Evolutionary conservation across 2,113 vertebrate species (phyloP).

Genomic region (Chitala chitala): DNA sequence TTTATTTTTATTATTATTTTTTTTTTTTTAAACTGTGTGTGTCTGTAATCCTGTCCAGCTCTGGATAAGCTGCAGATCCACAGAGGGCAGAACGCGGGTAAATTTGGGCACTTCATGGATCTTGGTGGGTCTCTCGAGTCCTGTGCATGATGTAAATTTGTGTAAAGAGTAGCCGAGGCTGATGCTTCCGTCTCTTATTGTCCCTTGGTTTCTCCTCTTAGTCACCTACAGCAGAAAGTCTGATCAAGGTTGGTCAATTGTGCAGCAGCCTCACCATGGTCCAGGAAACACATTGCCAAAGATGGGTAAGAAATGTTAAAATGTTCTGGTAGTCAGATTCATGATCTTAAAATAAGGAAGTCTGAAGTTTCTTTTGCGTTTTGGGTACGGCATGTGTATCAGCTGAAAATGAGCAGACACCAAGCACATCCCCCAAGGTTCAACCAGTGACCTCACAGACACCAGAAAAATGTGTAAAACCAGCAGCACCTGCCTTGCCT

Average conservation of each 20-base stretch:
- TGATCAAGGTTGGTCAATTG: background rate
- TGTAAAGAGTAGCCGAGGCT: too few species aligned
- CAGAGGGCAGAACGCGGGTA: background rate
- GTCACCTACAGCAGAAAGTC: background rate
- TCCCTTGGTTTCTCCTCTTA: background rate
- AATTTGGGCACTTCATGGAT: background rate
- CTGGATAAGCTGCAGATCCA: slow-evolving; percentile 7
- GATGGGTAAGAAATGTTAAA: too few species aligned
- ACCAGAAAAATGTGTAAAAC: too few species aligned
- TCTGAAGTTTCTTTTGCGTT: too few species aligned
- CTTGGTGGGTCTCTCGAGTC: background rate
- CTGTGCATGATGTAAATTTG: background rate
- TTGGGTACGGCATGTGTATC: too few species aligned
- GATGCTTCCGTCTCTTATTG: background rate
- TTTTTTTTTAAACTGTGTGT: background rate
- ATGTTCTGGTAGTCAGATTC: too few species aligned
- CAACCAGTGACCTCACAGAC: too few species aligned
- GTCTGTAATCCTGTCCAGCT: background rate
- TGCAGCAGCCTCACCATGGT: background rate
- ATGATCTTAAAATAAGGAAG: too few species aligned
- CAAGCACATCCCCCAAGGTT: too few species aligned
- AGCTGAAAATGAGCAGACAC: too few species aligned
- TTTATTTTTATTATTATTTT: background rate
- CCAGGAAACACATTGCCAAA: background rate
- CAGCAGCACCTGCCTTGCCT: too few species aligned